Evolutionary conservation across 2,888 invertebrate genomes (phyloP).

Genomic region (Xiphydria camelus): DNA sequence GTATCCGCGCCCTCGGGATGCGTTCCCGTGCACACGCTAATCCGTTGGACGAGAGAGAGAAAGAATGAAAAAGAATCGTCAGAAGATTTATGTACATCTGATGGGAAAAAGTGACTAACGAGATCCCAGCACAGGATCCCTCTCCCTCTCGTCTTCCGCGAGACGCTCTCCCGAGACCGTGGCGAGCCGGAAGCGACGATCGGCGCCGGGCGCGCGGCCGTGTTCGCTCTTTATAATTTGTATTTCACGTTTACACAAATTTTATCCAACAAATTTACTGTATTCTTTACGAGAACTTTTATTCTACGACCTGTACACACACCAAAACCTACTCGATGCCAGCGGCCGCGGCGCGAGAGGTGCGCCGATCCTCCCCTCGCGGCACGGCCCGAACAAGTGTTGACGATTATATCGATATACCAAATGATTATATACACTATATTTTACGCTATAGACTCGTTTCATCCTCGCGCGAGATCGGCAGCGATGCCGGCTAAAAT

Average conservation of each 20-base stretch:
- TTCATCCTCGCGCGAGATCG: slow-evolving; percentile 9
- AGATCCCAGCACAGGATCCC: no score
- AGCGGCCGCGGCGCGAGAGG: neutral
- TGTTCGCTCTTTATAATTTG: slow-evolving; percentile 36
- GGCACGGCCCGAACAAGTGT: slow-evolving; percentile 6
- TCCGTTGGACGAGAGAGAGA: no score
- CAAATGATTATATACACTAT: slow-evolving; percentile 20
- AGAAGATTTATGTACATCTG: no score
- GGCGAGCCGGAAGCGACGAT: slow-evolving; percentile 17
- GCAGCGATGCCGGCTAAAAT: no score
- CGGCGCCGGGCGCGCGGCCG: slow-evolving; percentile 25
- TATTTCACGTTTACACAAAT: slow-evolving; percentile 39
- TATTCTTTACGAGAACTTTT: slow-evolving; percentile 34
- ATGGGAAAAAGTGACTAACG: no score
- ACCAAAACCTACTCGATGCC: slow-evolving; percentile 15
- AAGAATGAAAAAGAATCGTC: no score
- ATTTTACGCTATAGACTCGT: slow-evolving; percentile 25
- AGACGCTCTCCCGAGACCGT: neutral
- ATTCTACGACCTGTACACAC: slow-evolving; percentile 18
- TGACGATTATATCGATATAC: neutral
- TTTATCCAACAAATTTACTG: slow-evolving; percentile 38
- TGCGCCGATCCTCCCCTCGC: no score
- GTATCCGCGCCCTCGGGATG: no score
- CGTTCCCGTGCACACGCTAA: no score
- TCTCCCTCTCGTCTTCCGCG: no score